A percentile compares a stretch with the other conserved stretches of the same genome.
Conservation (phyloP, 2,797 vertebrate species). For the Thripadectes ignobilis region DNA sequence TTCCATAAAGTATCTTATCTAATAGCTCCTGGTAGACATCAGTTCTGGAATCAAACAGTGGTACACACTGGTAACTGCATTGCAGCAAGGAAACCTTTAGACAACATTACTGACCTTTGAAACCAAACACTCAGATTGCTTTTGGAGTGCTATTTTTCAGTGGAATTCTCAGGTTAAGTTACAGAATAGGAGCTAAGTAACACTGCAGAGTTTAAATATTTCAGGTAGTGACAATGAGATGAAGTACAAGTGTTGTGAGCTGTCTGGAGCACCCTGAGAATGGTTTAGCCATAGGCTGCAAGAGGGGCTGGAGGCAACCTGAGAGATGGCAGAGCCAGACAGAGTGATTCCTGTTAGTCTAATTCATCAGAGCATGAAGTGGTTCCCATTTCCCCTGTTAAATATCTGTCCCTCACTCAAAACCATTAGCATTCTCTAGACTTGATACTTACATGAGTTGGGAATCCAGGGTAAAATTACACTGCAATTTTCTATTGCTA, state of each 20-base stretch:
- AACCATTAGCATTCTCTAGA: background rate
- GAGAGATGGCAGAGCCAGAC: background rate
- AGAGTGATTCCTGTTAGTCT: background rate
- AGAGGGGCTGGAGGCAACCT: background rate
- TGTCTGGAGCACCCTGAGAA: background rate
- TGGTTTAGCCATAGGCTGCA: background rate
- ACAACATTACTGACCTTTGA: background rate
- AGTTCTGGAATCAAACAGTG: background rate
- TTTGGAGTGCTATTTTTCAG: fast-evolving
- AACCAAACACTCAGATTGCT: background rate
- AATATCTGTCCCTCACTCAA: background rate
- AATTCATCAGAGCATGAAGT: background rate
- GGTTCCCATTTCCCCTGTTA: background rate
- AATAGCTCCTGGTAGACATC: background rate
- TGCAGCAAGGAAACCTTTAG: background rate
- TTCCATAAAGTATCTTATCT: background rate
- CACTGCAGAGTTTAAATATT: background rate
- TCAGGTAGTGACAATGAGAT: background rate
- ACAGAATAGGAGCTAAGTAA: background rate
- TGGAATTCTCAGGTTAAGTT: background rate
- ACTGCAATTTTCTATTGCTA: background rate
- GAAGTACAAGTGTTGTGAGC: background rate
- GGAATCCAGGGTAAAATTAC: background rate
- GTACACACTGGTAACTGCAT: background rate
- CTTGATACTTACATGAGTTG: background rate